Evolutionary conservation across 2,888 invertebrate genomes (phyloP).

Genomic region (Orthonevra nobilis): DNA sequence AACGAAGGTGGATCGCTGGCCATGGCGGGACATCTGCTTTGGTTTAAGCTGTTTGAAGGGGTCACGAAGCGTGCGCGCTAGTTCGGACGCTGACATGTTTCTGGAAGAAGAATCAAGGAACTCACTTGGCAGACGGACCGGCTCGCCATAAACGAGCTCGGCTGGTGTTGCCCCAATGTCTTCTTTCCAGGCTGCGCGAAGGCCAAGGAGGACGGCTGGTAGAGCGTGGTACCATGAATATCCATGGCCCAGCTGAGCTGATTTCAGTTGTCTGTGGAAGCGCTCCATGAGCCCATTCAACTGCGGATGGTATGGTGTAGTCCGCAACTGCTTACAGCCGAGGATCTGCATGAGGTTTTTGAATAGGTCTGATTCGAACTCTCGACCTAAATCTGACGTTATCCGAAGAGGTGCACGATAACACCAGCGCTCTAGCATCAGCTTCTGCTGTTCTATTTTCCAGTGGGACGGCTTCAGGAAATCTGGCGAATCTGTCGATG

Average conservation of each 20-base stretch:
- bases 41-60: not conserved
- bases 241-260: constrained; percentile 57
- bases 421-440: no score
- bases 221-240: constrained; percentile 32
- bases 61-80: not conserved
- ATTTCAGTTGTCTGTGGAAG: constrained; percentile 21
- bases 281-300: constrained; percentile 78
- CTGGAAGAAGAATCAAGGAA: not conserved
- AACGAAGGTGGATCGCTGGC: not conserved
- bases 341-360: no score
- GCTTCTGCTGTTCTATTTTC: constrained; percentile 44
- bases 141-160: constrained; percentile 27
- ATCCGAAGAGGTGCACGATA: no score
- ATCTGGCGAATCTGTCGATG: constrained; percentile 32
- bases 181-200: constrained; percentile 38
- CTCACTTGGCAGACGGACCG: not conserved
- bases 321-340: constrained; percentile 38
- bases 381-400: no score
- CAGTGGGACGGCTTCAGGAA: constrained; percentile 23
- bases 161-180: constrained; percentile 23
- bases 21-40: constrained; percentile 2
- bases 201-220: constrained; percentile 27
- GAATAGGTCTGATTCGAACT: no score
- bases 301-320: constrained; percentile 49
- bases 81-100: not conserved